Percentiles rank a stretch among this genome's conserved stretches.
Conservation (phyloP, 2,888 invertebrate genomes). For the Lithophane leautieri region DNA sequence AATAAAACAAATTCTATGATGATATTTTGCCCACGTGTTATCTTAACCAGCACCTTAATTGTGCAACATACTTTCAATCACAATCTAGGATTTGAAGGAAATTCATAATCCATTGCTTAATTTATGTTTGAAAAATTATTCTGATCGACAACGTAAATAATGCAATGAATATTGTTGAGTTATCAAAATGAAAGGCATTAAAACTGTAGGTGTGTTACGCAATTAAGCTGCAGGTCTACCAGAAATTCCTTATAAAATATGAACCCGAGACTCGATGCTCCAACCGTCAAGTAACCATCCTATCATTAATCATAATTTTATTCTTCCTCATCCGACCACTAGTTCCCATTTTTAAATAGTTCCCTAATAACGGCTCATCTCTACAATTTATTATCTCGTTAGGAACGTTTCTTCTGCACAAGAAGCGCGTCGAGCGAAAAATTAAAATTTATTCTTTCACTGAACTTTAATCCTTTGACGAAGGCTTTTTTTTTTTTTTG, state of each 20-base stretch:
- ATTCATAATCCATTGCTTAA: neutral
- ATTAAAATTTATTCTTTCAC: conserved; percentile 60
- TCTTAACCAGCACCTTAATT: neutral
- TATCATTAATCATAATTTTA: conserved; percentile 39
- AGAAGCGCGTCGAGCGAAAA: conserved; percentile 49
- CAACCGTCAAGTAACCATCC: neutral
- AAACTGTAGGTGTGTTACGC: neutral
- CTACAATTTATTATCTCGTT: conserved; percentile 57
- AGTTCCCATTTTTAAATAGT: conserved; percentile 43
- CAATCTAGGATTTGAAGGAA: neutral
- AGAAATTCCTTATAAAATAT: neutral
- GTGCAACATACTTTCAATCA: too few species aligned
- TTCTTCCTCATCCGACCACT: neutral
- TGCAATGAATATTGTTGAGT: neutral
- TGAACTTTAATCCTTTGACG: conserved; percentile 57
- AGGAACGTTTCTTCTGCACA: conserved; percentile 48
- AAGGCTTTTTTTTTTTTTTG: conserved; percentile 29
- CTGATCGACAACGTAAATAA: neutral
- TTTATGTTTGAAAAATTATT: neutral
- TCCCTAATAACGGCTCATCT: conserved; percentile 45
- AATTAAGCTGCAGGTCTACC: neutral
- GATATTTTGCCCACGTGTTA: neutral
- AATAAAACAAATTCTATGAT: neutral
- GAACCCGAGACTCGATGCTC: neutral
- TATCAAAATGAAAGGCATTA: neutral